Evolutionary conservation across 2,797 vertebrate species (phyloP).

Genomic region (Valencia hispanica): DNA sequence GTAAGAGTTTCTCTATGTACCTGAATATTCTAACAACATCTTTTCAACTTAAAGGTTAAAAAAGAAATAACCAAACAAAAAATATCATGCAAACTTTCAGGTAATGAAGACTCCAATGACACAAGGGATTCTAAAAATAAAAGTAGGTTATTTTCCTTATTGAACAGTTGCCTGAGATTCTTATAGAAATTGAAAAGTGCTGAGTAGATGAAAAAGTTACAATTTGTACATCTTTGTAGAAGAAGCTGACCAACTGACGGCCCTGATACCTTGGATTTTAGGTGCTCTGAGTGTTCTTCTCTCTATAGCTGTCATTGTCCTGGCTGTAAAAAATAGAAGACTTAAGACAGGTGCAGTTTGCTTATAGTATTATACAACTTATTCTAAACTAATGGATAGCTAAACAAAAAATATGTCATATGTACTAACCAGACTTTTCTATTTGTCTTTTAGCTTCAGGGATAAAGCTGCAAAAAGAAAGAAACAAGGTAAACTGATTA

Average conservation of each 20-base stretch:
- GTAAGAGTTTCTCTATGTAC: slow-evolving; percentile 3
- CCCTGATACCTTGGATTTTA: background rate
- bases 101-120: background rate
- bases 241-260: background rate
- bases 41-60: background rate
- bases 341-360: background rate
- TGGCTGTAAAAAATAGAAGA: slow-evolving; percentile 4
- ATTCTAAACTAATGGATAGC: background rate
- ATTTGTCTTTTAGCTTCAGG: background rate
- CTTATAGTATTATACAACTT: background rate
- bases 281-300: slow-evolving; percentile 8
- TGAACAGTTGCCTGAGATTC: background rate
- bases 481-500: slow-evolving; percentile 1
- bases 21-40: background rate
- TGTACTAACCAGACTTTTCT: background rate
- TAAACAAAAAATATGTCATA: background rate
- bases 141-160: slow-evolving; percentile 10
- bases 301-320: slow-evolving; percentile 1
- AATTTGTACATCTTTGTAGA: background rate
- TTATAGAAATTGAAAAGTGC: background rate
- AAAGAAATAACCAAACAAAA: background rate
- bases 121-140: rapidly evolving
- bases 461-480: background rate
- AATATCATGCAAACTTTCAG: background rate
- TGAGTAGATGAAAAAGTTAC: background rate